phyloP scores from a whole-genome alignment of 64 coral and sea anemone genomes.

The Catalaphyllia jardinei region DNA sequence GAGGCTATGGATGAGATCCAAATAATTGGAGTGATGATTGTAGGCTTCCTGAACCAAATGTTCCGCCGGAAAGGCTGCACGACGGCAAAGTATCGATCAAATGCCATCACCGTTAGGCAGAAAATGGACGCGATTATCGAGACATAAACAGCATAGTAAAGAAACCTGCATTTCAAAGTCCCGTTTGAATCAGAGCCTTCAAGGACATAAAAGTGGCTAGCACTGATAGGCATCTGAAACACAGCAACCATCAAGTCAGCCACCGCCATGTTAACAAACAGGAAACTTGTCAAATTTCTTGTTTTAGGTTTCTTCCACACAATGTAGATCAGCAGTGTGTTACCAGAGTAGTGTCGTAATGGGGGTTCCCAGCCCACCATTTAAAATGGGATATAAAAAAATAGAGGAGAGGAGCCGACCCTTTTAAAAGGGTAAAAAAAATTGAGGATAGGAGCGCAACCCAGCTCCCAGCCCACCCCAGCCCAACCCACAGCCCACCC shows the following conservation, averaged over 20 bases:
- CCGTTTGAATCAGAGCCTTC: neutral
- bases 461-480: no score
- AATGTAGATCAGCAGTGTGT: no score
- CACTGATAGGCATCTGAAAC: conserved; percentile 1
- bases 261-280: no score
- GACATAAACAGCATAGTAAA: neutral
- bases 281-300: no score
- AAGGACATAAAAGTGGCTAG: neutral
- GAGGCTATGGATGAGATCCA: conserved; percentile 19
- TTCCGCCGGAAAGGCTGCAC: conserved; percentile 8
- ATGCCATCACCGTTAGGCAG: neutral
- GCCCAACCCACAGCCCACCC: no score
- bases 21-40: conserved; percentile 12
- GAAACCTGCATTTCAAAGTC: conserved; percentile 7
- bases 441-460: no score
- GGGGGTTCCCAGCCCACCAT: no score
- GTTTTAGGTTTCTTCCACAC: no score
- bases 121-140: conserved; percentile 32
- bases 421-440: no score
- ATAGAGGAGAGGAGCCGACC: no score
- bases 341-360: no score
- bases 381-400: no score
- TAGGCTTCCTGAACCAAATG: conserved; percentile 33
- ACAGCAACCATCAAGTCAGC: conserved; percentile 14
- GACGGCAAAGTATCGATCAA: conserved; percentile 46